These are phyloP conservation scores for Xenopus tropicalis DNA, from an alignment of 2,113 vertebrate species.

Conservation along the genomic window DNA sequence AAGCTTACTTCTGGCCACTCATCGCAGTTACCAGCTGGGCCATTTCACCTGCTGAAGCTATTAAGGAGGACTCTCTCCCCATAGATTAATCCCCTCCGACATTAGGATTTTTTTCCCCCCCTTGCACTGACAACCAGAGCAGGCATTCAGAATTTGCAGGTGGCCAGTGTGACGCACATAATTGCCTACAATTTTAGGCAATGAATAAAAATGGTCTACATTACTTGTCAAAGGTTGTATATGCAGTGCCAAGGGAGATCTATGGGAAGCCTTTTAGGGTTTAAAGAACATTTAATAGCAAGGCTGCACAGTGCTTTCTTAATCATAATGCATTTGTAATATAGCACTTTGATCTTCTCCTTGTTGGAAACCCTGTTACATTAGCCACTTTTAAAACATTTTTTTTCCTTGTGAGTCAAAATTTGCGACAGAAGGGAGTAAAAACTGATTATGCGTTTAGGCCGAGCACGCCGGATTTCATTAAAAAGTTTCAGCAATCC, in stretches of 20 bases:
- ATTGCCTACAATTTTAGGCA: conserved; percentile 99
- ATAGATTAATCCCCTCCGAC: conserved; percentile 82
- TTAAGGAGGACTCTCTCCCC: conserved; percentile 84
- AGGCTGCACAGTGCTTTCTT: conserved; percentile 86
- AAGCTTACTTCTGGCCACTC: conserved; percentile 88
- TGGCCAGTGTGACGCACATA: conserved; percentile 99
- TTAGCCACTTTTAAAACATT: conserved; percentile 84
- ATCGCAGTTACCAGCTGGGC: conserved; percentile 98
- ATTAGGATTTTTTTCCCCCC: conserved; percentile 58
- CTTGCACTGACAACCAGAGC: conserved; percentile 87
- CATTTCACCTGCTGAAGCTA: conserved; percentile 98
- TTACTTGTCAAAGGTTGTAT: conserved; percentile 99
- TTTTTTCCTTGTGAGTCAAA: conserved; percentile 77
- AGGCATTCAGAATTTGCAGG: conserved; percentile 99
- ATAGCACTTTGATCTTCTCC: conserved; percentile 86
- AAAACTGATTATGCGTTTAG: conserved; percentile 80
- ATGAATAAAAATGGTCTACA: conserved; percentile 99
- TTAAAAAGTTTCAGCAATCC: conserved; percentile 78
- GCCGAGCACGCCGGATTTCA: conserved; percentile 77
- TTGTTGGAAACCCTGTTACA: conserved; percentile 82
- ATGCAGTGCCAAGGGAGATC: conserved; percentile 97
- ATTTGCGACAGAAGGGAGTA: conserved; percentile 78
- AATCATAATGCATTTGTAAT: conserved; percentile 92
- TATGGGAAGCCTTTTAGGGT: conserved; percentile 98
- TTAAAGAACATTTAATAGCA: conserved; percentile 97